Conservation (phyloP, 2,797 vertebrate genomes). For the Pangasius sanitwongsei region DNA sequence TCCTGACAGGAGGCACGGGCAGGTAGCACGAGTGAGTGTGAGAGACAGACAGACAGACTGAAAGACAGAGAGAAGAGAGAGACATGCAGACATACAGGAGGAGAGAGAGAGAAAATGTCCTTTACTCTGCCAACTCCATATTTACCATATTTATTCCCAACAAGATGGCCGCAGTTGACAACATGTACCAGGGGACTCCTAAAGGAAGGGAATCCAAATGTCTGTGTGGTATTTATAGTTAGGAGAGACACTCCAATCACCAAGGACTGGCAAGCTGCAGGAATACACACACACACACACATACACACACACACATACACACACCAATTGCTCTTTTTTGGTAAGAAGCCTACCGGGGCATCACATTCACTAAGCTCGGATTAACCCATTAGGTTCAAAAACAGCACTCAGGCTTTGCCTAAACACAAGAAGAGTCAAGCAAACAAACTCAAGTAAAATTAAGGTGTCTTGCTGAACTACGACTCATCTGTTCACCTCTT, state of each 20-base stretch:
- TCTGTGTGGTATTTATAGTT: constrained; percentile 8
- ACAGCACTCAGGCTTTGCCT: neutral
- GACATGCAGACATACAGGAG: neutral
- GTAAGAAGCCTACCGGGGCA: neutral
- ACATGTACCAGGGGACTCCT: neutral
- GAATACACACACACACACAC: neutral
- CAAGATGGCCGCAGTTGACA: neutral
- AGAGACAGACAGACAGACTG: neutral
- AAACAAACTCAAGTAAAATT: constrained; percentile 4
- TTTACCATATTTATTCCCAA: neutral
- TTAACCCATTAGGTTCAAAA: constrained; percentile 23
- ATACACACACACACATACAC: neutral
- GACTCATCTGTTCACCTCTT: constrained; percentile 36
- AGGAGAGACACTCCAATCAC: neutral
- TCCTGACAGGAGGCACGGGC: neutral
- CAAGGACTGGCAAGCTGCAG: neutral
- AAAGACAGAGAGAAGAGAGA: neutral
- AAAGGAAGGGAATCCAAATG: constrained; percentile 2
- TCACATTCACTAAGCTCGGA: neutral
- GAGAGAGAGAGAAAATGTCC: neutral
- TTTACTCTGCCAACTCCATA: neutral
- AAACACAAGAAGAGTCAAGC: constrained; percentile 7
- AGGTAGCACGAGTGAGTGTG: neutral
- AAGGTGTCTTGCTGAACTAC: neutral
- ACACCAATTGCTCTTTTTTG: neutral